phyloP scores from a whole-genome alignment of 2,113 vertebrate species.

The Aviceda subcristata region DNA sequence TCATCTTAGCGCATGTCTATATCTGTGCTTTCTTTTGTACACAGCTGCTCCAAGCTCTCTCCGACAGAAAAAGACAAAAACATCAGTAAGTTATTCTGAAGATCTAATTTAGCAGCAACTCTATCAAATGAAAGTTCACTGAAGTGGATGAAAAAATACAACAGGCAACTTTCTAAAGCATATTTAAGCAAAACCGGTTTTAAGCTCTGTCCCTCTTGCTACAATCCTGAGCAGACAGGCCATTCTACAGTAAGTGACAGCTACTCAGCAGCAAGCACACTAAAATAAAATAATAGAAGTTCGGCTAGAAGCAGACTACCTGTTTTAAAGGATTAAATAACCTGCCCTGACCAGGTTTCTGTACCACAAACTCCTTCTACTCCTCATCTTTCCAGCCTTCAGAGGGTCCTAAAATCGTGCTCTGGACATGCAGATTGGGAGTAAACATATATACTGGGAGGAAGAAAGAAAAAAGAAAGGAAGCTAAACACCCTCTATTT shows the following conservation, averaged over 20 bases:
- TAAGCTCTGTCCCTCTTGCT: not conserved
- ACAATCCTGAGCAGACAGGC: not conserved
- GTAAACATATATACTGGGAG: not conserved
- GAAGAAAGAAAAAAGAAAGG: not conserved
- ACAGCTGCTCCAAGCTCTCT: not conserved
- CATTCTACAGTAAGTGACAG: not conserved
- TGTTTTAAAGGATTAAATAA: not conserved
- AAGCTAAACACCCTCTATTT: not conserved
- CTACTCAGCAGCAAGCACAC: not conserved
- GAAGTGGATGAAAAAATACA: not conserved
- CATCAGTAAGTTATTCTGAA: conserved; percentile 5
- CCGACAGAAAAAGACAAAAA: conserved; percentile 6
- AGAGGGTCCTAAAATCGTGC: not conserved
- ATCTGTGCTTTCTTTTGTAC: conserved; percentile 26
- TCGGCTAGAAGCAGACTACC: not conserved
- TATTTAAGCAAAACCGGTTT: not conserved
- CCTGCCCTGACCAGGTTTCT: not conserved
- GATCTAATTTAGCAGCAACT: conserved; percentile 13
- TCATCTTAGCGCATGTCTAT: not conserved
- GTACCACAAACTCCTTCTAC: not conserved
- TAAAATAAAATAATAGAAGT: conserved; percentile 13
- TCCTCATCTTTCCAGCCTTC: not conserved
- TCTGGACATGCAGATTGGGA: not conserved
- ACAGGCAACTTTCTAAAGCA: not conserved
- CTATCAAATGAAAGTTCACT: conserved; percentile 10